These are phyloP conservation scores for Platycheirus rosarum DNA, from an alignment of 2,888 invertebrate species.

Conservation along the genomic window DNA sequence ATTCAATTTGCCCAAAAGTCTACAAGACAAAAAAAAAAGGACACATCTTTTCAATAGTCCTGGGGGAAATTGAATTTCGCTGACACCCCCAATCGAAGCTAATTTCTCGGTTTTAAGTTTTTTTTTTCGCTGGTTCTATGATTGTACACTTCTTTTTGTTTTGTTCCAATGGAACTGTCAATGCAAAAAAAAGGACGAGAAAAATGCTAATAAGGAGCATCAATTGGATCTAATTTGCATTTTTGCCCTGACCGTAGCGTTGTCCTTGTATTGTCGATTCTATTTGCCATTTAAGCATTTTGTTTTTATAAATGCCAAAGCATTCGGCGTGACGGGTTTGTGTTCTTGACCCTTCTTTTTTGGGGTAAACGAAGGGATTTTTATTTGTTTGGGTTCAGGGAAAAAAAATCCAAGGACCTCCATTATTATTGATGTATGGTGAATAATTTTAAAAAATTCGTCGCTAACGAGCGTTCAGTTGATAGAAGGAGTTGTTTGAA, in stretches of 20 bases:
- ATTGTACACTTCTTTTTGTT: conserved; percentile 11
- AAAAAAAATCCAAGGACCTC: neutral
- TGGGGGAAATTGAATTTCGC: conserved; percentile 57
- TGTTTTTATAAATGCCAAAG: conserved; percentile 13
- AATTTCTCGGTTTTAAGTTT: conserved; percentile 29
- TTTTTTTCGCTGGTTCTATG: neutral
- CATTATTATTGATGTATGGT: conserved; percentile 60
- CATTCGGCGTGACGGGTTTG: neutral
- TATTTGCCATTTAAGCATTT: conserved; percentile 25
- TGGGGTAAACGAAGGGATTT: conserved; percentile 5
- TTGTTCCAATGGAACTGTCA: conserved; percentile 40
- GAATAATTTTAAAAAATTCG: conserved; percentile 68
- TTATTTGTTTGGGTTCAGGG: conserved; percentile 22
- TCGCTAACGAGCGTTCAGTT: conserved; percentile 63
- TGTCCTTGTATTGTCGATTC: conserved; percentile 10
- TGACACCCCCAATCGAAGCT: conserved; percentile 38
- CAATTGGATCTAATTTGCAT: conserved; percentile 68
- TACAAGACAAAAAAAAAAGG: neutral
- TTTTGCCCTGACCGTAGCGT: conserved; percentile 64
- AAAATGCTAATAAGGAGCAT: conserved; percentile 68
- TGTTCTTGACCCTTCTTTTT: conserved; percentile 54
- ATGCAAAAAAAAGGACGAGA: conserved; percentile 52
- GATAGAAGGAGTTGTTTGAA: conserved; percentile 29
- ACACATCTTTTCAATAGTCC: conserved; percentile 13
- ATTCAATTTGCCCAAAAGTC: conserved; percentile 18